These are phyloP conservation scores for Artibeus jamaicensis DNA, from an alignment of 2,797 vertebrate species.

Conservation along the genomic window DNA sequence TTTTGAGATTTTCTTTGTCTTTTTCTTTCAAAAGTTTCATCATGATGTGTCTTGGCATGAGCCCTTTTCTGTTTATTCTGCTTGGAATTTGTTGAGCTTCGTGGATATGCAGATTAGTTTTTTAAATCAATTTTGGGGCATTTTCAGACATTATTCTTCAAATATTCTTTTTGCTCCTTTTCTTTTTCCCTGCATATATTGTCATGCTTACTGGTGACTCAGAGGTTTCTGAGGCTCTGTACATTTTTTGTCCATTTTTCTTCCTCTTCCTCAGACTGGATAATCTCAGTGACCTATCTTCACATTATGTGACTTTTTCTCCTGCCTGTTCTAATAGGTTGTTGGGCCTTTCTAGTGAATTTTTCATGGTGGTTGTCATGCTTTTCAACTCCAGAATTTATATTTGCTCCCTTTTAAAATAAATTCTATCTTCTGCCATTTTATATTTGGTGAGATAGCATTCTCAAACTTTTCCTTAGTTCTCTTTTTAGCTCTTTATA, in stretches of 20 bases:
- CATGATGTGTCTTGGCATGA: neutral
- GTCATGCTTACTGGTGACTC: neutral
- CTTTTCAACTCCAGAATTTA: neutral
- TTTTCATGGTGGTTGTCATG: neutral
- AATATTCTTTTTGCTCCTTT: neutral
- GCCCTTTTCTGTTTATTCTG: neutral
- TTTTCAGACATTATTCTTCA: neutral
- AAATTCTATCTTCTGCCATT: neutral
- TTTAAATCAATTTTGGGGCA: neutral
- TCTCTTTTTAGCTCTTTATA: neutral
- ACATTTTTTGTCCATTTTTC: neutral
- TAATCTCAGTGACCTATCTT: neutral
- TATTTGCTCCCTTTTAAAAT: neutral
- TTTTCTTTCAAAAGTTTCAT: neutral
- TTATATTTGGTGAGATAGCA: neutral
- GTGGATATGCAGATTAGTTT: neutral
- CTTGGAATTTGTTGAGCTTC: neutral
- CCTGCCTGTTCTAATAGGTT: neutral
- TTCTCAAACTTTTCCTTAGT: neutral
- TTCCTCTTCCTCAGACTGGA: neutral
- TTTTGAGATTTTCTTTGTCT: neutral
- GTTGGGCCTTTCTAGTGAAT: neutral
- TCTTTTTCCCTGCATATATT: neutral
- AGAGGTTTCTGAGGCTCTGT: neutral
- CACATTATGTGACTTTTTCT: neutral